Evolutionary conservation across 2,797 vertebrate genomes (phyloP).

Genomic region (Linurgus olivaceus): DNA sequence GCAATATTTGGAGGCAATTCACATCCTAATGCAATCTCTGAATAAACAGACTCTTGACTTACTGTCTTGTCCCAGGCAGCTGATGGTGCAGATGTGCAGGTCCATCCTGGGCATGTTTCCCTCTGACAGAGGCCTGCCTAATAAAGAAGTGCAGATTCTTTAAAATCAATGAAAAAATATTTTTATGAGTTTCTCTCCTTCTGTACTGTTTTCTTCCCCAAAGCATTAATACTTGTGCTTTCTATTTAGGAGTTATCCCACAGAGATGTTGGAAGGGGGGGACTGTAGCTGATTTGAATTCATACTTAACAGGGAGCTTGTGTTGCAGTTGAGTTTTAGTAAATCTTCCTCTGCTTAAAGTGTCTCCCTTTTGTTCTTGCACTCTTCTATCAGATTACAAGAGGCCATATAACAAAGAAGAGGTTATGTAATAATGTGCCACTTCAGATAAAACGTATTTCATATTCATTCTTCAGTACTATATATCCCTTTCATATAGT

Average conservation of each 20-base stretch:
- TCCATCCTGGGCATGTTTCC: neutral
- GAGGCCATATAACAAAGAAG: neutral
- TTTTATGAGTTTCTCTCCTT: neutral
- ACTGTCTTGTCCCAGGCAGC: neutral
- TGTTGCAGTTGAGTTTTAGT: neutral
- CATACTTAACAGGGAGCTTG: neutral
- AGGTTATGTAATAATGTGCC: neutral
- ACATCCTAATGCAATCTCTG: neutral
- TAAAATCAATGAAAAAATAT: neutral
- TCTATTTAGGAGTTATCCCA: neutral
- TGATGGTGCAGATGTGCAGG: neutral
- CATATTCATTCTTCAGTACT: slow-evolving; percentile 13
- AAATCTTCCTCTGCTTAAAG: neutral
- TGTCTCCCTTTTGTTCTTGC: neutral
- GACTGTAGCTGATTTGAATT: neutral
- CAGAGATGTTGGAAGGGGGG: neutral
- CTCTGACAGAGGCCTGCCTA: accelerated
- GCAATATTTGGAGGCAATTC: neutral
- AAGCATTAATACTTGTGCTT: neutral
- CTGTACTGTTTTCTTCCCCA: neutral
- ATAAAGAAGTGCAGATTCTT: neutral
- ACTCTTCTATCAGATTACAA: neutral
- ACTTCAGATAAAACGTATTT: slow-evolving; percentile 5
- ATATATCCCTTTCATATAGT: neutral
- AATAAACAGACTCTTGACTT: neutral